These are phyloP conservation scores for Nebria salina DNA, from an alignment of 2,888 invertebrate species.

Conservation along the genomic window DNA sequence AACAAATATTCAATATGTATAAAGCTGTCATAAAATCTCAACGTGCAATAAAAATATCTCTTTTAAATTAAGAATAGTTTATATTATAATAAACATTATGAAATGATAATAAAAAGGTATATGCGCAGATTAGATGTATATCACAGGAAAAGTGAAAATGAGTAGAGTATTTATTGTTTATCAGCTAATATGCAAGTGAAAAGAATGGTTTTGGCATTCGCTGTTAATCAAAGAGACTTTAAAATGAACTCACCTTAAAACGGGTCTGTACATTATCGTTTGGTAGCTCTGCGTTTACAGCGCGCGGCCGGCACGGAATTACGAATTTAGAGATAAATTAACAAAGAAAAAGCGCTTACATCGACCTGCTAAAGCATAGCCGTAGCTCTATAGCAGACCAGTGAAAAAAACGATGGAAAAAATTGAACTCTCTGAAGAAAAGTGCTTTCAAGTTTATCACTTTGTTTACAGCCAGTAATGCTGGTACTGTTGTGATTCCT, in stretches of 20 bases:
- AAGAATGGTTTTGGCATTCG: no score
- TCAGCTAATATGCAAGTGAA: no score
- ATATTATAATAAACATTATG: no score
- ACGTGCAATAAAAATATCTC: no score
- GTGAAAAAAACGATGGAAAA: conserved; percentile 18
- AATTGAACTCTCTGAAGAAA: conserved; percentile 25
- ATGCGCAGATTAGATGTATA: no score
- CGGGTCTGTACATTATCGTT: background rate
- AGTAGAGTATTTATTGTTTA: no score
- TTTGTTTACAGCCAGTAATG: conserved; percentile 24
- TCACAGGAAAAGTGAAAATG: no score
- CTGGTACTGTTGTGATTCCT: background rate
- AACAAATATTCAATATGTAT: no score
- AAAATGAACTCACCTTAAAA: background rate
- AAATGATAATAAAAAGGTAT: no score
- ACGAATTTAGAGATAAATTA: conserved; percentile 46
- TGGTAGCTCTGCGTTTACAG: conserved; percentile 3
- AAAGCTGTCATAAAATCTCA: no score
- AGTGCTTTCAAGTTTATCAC: conserved; percentile 42
- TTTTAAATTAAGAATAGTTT: no score
- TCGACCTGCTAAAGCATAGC: background rate
- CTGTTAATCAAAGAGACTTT: no score
- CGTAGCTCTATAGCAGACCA: background rate
- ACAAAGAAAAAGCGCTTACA: conserved; percentile 37
- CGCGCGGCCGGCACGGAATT: conserved; percentile 38